These are phyloP conservation scores for Neotoma lepida DNA, from an alignment of 2,113 vertebrate species.

Conservation along the genomic window DNA sequence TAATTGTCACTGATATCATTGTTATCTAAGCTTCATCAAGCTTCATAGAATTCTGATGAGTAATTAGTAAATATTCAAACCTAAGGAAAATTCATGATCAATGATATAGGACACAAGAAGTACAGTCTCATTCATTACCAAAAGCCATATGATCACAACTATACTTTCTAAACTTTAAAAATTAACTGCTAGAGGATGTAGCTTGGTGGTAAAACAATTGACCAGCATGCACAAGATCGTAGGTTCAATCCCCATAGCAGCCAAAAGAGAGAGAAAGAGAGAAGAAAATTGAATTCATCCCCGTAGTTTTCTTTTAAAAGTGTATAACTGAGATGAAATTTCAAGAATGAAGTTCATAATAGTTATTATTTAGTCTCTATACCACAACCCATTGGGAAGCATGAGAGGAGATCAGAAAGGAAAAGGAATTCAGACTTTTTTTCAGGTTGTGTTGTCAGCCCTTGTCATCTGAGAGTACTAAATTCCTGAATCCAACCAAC, in stretches of 20 bases:
- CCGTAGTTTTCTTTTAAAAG: constrained; percentile 48
- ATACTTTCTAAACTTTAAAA: constrained; percentile 43
- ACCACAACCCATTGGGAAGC: background rate
- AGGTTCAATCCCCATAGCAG: background rate
- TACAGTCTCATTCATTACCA: background rate
- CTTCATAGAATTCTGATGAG: constrained; percentile 50
- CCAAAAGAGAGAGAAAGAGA: background rate
- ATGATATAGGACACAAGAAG: background rate
- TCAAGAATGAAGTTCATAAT: constrained; percentile 49
- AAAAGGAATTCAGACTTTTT: constrained; percentile 12
- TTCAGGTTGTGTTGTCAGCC: background rate
- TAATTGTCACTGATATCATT: background rate
- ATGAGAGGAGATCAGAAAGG: background rate
- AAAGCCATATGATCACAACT: constrained; percentile 20
- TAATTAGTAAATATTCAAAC: constrained; percentile 39
- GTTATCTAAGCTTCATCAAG: constrained; percentile 16
- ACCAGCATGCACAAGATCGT: background rate
- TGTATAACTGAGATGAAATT: constrained; percentile 21
- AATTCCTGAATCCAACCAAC: background rate
- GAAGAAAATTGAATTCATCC: background rate
- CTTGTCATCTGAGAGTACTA: background rate
- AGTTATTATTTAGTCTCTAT: constrained; percentile 8
- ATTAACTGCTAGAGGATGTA: background rate
- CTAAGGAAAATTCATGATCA: background rate
- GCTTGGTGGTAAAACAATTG: background rate